Percentiles rank a stretch among this genome's conserved stretches.
Conservation (phyloP, 2,888 invertebrate species). For the Cybosia mesomella region DNA sequence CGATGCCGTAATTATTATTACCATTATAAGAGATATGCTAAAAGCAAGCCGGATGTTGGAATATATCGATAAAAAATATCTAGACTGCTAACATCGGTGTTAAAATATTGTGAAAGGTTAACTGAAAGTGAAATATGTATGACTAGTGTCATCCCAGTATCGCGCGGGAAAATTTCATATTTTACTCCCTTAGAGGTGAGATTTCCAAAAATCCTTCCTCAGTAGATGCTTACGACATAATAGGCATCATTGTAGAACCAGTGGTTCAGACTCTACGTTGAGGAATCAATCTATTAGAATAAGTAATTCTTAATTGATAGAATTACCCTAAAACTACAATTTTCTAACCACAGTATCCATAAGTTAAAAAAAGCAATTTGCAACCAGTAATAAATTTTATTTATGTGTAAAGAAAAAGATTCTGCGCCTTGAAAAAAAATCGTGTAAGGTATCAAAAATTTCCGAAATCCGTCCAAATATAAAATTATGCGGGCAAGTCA, state of each 20-base stretch:
- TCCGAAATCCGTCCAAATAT: too few relatives aligned
- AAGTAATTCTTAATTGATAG: too few relatives aligned
- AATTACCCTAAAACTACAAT: too few relatives aligned
- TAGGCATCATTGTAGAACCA: not conserved
- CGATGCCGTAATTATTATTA: conserved; percentile 86
- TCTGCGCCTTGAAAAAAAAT: too few relatives aligned
- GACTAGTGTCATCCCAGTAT: not conserved
- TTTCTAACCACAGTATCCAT: too few relatives aligned
- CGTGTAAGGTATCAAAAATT: too few relatives aligned
- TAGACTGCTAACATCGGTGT: conserved; percentile 43
- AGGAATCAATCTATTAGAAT: not conserved
- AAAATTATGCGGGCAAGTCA: too few relatives aligned
- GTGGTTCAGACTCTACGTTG: not conserved
- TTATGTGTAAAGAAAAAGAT: too few relatives aligned
- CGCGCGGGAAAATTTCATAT: not conserved
- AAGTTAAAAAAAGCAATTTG: too few relatives aligned
- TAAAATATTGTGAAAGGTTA: conserved; percentile 28
- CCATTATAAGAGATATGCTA: conserved; percentile 84
- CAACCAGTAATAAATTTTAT: too few relatives aligned
- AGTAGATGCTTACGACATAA: not conserved
- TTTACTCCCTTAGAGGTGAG: not conserved
- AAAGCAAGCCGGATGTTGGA: conserved; percentile 80
- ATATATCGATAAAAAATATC: conserved; percentile 50
- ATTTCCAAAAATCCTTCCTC: not conserved
- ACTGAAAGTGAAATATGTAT: conserved; percentile 6